Evolutionary conservation across 2,888 invertebrate species (phyloP).

Genomic region (Sphinx pinastri): DNA sequence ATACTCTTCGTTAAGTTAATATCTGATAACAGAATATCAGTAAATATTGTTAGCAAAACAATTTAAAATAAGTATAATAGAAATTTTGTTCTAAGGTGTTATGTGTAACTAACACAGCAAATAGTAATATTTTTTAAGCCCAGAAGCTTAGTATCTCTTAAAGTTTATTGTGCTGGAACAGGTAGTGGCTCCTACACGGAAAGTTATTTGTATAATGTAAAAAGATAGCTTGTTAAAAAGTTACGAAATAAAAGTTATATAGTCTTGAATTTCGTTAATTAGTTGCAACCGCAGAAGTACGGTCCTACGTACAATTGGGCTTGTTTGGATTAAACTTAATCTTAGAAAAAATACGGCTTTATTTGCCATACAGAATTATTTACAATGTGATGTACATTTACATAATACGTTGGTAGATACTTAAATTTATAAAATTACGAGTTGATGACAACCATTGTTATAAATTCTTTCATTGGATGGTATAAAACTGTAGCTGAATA

Average conservation of each 20-base stretch:
- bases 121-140: neutral
- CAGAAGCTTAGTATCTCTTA: neutral
- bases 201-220: neutral
- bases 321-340: neutral
- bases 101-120: neutral
- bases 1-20: too few species aligned
- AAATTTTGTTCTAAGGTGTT: neutral
- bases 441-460: too few species aligned
- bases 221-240: conserved; percentile 21
- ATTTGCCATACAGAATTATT: too few species aligned
- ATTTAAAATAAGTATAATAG: too few species aligned
- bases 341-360: neutral
- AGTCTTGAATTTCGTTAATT: conserved; percentile 23
- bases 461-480: too few species aligned
- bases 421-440: too few species aligned
- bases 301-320: neutral
- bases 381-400: too few species aligned
- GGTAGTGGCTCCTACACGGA: neutral
- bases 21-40: too few species aligned
- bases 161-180: neutral
- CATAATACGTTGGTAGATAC: too few species aligned
- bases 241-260: conserved; percentile 11
- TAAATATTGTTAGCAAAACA: too few species aligned
- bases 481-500: too few species aligned
- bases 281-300: conserved; percentile 19